Conservation (phyloP, 2,888 invertebrate species). For the Drosophila austrosaltans region DNA sequence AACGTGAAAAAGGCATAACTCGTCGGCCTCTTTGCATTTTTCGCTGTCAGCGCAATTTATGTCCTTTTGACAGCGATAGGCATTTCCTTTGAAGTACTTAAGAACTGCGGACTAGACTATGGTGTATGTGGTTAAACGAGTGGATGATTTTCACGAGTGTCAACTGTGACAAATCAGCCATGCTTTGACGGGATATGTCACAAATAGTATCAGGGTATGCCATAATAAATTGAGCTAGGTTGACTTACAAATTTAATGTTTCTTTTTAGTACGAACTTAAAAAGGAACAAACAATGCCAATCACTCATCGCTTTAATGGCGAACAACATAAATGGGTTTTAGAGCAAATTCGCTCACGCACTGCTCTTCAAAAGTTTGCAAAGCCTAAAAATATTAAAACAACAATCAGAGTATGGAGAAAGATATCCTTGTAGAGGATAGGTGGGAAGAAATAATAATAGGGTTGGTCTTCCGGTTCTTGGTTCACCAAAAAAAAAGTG, state of each 20-base stretch:
- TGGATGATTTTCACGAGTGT: conserved; percentile 59
- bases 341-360: too few species aligned
- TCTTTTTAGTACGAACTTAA: too few species aligned
- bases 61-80: conserved; percentile 81
- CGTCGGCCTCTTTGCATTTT: conserved; percentile 54
- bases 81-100: conserved; percentile 81
- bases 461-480: too few species aligned
- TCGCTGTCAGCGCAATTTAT: conserved; percentile 81
- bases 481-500: too few species aligned
- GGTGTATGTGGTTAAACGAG: not conserved
- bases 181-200: conserved; percentile 83
- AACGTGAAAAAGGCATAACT: conserved; percentile 58
- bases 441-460: too few species aligned
- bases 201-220: conserved; percentile 80
- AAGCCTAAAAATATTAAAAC: too few species aligned
- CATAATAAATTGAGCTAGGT: conserved; percentile 64
- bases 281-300: too few species aligned
- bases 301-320: too few species aligned
- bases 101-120: not conserved
- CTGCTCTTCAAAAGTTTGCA: too few species aligned
- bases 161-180: conserved; percentile 59
- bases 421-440: too few species aligned
- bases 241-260: not conserved
- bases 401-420: too few species aligned
- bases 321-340: too few species aligned